A percentile compares a stretch with the other conserved stretches of the same genome.
phyloP scores from a whole-genome alignment of 2,797 vertebrate genomes.

The Acipenser oxyrinchus region DNA sequence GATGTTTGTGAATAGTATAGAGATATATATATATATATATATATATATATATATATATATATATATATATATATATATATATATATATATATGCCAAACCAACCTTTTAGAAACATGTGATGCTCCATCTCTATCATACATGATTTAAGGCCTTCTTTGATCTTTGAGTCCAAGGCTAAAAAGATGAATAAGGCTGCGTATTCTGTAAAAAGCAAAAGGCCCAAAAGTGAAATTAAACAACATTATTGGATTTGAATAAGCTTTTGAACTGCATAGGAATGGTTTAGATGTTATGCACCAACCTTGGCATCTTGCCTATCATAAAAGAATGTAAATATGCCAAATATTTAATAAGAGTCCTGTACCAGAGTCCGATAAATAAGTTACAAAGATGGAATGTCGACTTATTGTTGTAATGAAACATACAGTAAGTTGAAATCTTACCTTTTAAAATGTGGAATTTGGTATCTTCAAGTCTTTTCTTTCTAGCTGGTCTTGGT shows the following conservation, averaged over 20 bases:
- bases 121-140: slow-evolving; percentile 53
- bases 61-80: background rate
- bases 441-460: slow-evolving; percentile 50
- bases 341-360: too few relatives aligned
- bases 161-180: slow-evolving; percentile 68
- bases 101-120: slow-evolving; percentile 70
- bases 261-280: background rate
- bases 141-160: slow-evolving; percentile 56
- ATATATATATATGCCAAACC: slow-evolving; percentile 35
- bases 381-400: too few relatives aligned
- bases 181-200: slow-evolving; percentile 74
- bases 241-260: slow-evolving; percentile 13
- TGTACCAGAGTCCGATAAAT: too few relatives aligned
- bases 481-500: slow-evolving; percentile 43
- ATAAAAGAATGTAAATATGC: too few relatives aligned
- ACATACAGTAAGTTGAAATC: slow-evolving; percentile 18
- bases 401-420: too few relatives aligned
- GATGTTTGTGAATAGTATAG: too few relatives aligned
- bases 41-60: too few relatives aligned
- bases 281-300: too few relatives aligned
- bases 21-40: too few relatives aligned
- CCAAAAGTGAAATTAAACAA: slow-evolving; percentile 40
- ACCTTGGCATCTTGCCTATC: too few relatives aligned
- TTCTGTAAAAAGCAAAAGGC: slow-evolving; percentile 64
- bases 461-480: slow-evolving; percentile 38